phyloP scores from a whole-genome alignment of 2,113 vertebrate species.

The Calyptomena viridis region DNA sequence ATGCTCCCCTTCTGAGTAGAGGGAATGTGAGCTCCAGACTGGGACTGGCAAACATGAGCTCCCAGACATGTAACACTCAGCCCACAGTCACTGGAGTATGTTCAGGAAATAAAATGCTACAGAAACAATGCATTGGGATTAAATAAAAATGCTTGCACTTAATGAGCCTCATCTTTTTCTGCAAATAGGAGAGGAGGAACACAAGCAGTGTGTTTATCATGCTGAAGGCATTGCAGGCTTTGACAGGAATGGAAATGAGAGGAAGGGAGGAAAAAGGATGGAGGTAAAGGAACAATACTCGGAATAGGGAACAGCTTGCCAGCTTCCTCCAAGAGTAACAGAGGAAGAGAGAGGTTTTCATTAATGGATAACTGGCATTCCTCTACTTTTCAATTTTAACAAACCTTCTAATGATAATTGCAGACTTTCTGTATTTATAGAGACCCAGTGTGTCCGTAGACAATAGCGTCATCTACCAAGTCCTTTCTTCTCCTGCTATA shows the following conservation, averaged over 20 bases:
- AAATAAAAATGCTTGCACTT: background rate
- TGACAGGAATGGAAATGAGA: slow-evolving; percentile 54
- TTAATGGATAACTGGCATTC: slow-evolving; percentile 23
- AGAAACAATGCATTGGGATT: slow-evolving; percentile 29
- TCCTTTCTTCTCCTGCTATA: background rate
- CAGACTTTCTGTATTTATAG: slow-evolving; percentile 61
- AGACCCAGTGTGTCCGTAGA: background rate
- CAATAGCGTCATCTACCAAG: slow-evolving; percentile 32
- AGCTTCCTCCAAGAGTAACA: slow-evolving; percentile 23
- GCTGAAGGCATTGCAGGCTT: slow-evolving; percentile 16
- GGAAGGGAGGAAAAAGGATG: slow-evolving; percentile 24
- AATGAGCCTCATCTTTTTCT: background rate
- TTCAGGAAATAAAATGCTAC: background rate
- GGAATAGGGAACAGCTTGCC: background rate
- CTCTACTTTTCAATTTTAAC: slow-evolving; percentile 61
- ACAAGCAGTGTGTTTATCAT: slow-evolving; percentile 40
- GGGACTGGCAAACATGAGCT: background rate
- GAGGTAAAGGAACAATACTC: background rate
- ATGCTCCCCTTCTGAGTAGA: background rate
- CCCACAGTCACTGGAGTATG: background rate
- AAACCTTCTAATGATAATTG: slow-evolving; percentile 71
- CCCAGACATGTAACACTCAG: background rate
- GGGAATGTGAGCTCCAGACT: background rate
- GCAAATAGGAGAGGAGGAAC: background rate
- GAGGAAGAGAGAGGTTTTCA: slow-evolving; percentile 3